Conservation (phyloP, 2,888 invertebrate genomes). For the Syritta pipiens region DNA sequence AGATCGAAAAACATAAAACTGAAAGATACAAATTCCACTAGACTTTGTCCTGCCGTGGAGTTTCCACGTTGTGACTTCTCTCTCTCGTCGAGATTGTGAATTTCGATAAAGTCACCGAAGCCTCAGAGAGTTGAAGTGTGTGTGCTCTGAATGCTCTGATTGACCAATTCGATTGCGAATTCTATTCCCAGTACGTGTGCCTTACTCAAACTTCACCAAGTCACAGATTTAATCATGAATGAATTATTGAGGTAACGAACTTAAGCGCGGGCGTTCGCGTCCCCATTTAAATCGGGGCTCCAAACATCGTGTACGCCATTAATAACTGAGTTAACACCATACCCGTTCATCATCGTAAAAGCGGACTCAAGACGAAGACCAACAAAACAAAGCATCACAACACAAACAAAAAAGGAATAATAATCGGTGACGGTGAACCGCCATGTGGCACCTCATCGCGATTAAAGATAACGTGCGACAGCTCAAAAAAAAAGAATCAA, state of each 20-base stretch:
- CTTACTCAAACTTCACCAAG: slow-evolving; percentile 10
- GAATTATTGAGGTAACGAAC: slow-evolving; percentile 37
- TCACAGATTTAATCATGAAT: slow-evolving; percentile 59
- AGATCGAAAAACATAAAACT: slow-evolving; percentile 15
- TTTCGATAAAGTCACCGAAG: slow-evolving; percentile 48
- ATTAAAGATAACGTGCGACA: slow-evolving; percentile 60
- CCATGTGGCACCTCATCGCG: slow-evolving; percentile 69
- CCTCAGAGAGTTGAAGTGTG: not conserved
- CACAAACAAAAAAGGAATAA: slow-evolving; percentile 9
- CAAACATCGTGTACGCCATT: slow-evolving; percentile 8
- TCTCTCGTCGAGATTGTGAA: slow-evolving; percentile 64
- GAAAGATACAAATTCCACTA: slow-evolving; percentile 42
- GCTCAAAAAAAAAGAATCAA: slow-evolving; percentile 12
- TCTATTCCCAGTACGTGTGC: slow-evolving; percentile 25
- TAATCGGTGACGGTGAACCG: slow-evolving; percentile 64
- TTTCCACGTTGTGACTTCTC: slow-evolving; percentile 51
- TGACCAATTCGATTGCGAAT: slow-evolving; percentile 49
- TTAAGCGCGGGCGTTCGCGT: slow-evolving; percentile 13
- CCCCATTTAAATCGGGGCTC: slow-evolving; percentile 8
- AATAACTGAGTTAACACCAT: slow-evolving; percentile 37
- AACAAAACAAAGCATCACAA: not conserved
- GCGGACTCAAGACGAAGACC: not conserved
- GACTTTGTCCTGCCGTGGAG: slow-evolving; percentile 28
- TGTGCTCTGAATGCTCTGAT: slow-evolving; percentile 46
- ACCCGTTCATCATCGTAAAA: slow-evolving; percentile 24